phyloP scores from a whole-genome alignment of 2,113 vertebrate genomes.

The Rhegmatorhina hoffmannsi region DNA sequence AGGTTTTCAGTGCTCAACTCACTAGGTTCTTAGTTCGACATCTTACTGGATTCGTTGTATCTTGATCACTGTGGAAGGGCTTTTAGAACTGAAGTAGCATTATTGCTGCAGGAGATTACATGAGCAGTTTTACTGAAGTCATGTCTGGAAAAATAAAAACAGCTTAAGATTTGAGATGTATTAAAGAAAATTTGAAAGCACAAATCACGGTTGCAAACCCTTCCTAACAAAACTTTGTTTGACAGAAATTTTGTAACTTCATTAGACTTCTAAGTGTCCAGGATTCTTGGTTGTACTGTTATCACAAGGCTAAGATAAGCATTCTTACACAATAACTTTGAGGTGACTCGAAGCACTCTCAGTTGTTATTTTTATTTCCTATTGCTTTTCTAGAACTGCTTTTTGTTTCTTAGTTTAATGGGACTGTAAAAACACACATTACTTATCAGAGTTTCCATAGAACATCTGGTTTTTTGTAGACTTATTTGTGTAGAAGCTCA shows the following conservation, averaged over 20 bases:
- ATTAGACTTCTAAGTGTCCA: background rate
- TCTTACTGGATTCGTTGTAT: background rate
- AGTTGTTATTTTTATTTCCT: background rate
- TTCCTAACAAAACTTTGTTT: background rate
- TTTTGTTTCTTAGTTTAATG: background rate
- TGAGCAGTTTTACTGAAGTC: background rate
- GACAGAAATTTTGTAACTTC: background rate
- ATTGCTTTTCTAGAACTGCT: background rate
- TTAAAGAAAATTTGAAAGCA: background rate
- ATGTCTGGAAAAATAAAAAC: background rate
- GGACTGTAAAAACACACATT: background rate
- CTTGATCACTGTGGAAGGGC: background rate
- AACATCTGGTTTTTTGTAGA: background rate
- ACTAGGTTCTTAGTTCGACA: background rate
- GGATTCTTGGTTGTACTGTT: background rate
- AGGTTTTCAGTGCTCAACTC: background rate
- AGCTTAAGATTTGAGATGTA: background rate
- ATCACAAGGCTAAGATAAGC: background rate
- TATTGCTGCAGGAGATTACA: background rate
- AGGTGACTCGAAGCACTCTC: background rate
- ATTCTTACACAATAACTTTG: background rate
- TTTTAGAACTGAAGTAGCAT: background rate
- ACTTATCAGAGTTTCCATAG: background rate
- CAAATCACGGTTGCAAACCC: background rate
- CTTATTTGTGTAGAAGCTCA: background rate